Evolutionary conservation across 2,113 vertebrate species (phyloP).

Genomic region (Thalassoma bifasciatum): DNA sequence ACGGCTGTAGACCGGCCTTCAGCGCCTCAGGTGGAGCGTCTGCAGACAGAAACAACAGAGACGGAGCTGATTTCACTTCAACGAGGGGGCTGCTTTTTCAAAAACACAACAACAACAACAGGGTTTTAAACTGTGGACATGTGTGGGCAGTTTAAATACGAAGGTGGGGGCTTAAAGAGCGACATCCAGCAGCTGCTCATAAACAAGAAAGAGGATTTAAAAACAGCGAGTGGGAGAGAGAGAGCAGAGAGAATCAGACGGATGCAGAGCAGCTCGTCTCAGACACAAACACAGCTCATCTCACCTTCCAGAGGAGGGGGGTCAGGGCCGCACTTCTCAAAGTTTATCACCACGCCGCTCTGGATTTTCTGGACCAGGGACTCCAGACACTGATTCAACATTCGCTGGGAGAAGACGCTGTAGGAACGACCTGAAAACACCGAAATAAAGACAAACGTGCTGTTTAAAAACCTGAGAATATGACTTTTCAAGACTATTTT

Average conservation of each 20-base stretch:
- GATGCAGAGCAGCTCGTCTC: too few species aligned
- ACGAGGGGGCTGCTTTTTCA: neutral
- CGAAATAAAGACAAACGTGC: neutral
- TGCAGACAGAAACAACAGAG: constrained; percentile 38
- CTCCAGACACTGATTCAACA: constrained; percentile 98
- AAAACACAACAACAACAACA: neutral
- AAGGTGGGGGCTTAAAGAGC: constrained; percentile 9
- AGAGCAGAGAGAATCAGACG: constrained; percentile 27
- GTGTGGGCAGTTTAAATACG: constrained; percentile 15
- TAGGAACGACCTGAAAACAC: constrained; percentile 91
- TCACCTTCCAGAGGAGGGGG: constrained; percentile 85
- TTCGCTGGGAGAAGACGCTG: constrained; percentile 94
- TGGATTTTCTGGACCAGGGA: constrained; percentile 97
- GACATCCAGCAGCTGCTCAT: constrained; percentile 25
- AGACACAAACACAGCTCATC: neutral
- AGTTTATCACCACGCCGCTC: constrained; percentile 97
- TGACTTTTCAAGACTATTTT: too few species aligned
- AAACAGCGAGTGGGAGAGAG: constrained; percentile 7
- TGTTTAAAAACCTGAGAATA: too few species aligned
- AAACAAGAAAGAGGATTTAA: constrained; percentile 19
- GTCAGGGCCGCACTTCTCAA: constrained; percentile 97
- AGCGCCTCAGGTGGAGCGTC: constrained; percentile 83
- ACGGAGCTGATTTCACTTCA: neutral
- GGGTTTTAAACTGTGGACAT: neutral
- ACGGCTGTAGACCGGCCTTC: constrained; percentile 89